These are phyloP conservation scores for Eupithecia insigniata DNA, from an alignment of 2,888 invertebrate genomes.

Conservation along the genomic window DNA sequence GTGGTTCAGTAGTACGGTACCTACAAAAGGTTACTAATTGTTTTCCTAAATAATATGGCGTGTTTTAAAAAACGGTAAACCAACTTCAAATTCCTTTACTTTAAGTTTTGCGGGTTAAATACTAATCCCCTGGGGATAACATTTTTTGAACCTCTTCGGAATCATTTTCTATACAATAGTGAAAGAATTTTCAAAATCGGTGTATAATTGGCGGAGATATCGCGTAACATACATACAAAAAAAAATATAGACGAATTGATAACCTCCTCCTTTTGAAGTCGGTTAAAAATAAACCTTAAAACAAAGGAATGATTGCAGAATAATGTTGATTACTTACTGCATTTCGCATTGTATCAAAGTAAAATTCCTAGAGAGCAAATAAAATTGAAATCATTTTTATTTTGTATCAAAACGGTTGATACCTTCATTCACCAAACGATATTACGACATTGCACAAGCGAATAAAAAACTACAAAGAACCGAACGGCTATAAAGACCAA, in stretches of 20 bases:
- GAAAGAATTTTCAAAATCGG: too few relatives aligned
- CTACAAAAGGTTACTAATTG: background rate
- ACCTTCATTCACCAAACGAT: background rate
- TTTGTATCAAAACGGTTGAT: background rate
- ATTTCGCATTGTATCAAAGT: background rate
- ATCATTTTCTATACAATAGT: too few relatives aligned
- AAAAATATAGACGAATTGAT: too few relatives aligned
- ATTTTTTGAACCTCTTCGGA: too few relatives aligned
- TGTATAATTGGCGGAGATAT: too few relatives aligned
- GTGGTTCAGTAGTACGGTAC: background rate
- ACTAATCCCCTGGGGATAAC: too few relatives aligned
- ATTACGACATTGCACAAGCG: background rate
- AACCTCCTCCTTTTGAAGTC: too few relatives aligned
- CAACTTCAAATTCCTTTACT: too few relatives aligned
- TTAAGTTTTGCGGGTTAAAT: too few relatives aligned
- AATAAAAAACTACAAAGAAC: conserved; percentile 13
- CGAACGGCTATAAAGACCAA: background rate
- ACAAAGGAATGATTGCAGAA: background rate
- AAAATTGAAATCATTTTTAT: background rate
- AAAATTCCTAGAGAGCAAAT: background rate
- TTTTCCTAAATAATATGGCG: too few relatives aligned
- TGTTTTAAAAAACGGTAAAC: too few relatives aligned
- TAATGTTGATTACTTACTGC: background rate
- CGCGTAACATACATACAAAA: too few relatives aligned
- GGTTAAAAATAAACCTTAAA: background rate